Evolutionary conservation across 2,888 invertebrate genomes (phyloP).

Genomic region (Lamellibrachia columna): DNA sequence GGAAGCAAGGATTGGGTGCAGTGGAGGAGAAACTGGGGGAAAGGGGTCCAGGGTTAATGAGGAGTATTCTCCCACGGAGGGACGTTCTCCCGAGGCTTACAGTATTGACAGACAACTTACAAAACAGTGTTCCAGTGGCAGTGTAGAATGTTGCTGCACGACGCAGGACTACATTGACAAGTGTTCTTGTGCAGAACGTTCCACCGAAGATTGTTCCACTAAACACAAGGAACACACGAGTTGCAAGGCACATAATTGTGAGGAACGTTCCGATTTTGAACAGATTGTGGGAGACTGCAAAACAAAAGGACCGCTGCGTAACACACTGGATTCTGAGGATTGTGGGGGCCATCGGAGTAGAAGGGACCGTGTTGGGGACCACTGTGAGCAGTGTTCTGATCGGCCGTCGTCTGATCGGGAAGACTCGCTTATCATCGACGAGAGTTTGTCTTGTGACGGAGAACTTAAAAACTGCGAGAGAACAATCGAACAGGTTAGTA

Average conservation of each 20-base stretch:
- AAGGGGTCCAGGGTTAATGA: neutral
- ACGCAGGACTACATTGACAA: neutral
- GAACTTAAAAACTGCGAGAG: neutral
- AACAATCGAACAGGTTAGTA: neutral
- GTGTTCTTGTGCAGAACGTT: neutral
- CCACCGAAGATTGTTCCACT: neutral
- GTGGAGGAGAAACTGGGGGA: neutral
- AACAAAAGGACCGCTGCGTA: neutral
- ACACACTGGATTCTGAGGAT: neutral
- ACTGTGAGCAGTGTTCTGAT: neutral
- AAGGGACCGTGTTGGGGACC: neutral
- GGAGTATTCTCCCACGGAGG: neutral
- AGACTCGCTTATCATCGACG: slow-evolving; percentile 16
- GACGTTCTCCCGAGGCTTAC: neutral
- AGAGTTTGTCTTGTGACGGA: neutral
- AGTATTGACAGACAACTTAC: neutral
- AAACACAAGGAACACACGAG: neutral
- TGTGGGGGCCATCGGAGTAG: neutral
- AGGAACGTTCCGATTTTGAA: neutral
- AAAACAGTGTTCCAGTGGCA: neutral
- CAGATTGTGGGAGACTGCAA: neutral
- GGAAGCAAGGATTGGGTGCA: neutral
- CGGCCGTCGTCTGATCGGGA: neutral
- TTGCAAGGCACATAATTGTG: neutral
- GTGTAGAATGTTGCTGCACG: neutral